Percentiles rank a stretch among this genome's conserved stretches.
Conservation (phyloP, 1,140 invertebrate species). For the Rhynchophorus ferrugineus region DNA sequence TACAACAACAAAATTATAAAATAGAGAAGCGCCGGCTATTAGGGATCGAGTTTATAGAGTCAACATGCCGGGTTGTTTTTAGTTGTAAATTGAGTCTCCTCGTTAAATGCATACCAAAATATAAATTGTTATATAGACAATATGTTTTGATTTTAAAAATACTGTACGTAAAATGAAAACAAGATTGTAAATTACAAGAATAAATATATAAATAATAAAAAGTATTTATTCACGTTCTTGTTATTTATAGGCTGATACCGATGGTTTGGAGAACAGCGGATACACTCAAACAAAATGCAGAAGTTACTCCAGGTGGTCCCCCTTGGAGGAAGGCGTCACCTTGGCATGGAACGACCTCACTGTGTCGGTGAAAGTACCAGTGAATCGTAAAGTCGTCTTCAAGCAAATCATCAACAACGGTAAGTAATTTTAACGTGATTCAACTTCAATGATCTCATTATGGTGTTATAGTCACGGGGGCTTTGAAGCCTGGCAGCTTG, state of each 20-base stretch:
- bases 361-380: slow-evolving; percentile 56
- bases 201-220: too few relatives aligned
- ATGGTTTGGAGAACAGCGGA: slow-evolving; percentile 17
- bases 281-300: slow-evolving; percentile 21
- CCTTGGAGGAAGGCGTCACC: slow-evolving; percentile 52
- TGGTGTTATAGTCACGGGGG: slow-evolving; percentile 58
- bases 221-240: too few relatives aligned
- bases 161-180: not conserved
- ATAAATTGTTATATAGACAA: too few relatives aligned
- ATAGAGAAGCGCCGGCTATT: not conserved
- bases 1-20: not conserved
- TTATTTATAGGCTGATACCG: slow-evolving; percentile 19
- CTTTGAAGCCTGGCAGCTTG: slow-evolving; percentile 72
- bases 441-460: too few relatives aligned
- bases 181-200: not conserved
- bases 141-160: too few relatives aligned
- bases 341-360: slow-evolving; percentile 68
- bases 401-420: slow-evolving; percentile 66
- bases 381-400: slow-evolving; percentile 43
- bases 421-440: too few relatives aligned
- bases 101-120: too few relatives aligned
- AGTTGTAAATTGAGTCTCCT: too few relatives aligned
- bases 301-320: slow-evolving; percentile 46
- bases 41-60: not conserved
- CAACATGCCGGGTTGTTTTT: not conserved